Conservation (phyloP, 2,888 invertebrate species). For the Limnephilus rhombicus region DNA sequence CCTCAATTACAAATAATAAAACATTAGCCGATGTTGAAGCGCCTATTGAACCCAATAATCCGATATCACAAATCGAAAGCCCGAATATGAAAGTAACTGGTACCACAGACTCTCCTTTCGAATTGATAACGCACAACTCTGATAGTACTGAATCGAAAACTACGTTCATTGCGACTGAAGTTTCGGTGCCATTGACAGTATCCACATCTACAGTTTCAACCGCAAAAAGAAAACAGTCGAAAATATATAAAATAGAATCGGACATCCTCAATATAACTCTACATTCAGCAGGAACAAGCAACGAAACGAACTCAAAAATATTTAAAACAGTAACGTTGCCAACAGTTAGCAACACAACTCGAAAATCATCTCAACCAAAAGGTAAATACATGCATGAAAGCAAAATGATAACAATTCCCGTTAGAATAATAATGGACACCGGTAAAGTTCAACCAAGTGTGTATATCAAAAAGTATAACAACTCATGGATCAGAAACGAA, state of each 20-base stretch:
- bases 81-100: conserved; percentile 58
- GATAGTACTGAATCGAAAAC: conserved; percentile 66
- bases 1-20: conserved; percentile 65
- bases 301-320: conserved; percentile 60
- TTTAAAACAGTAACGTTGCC: conserved; percentile 50
- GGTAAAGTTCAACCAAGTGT: conserved; percentile 50
- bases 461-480: conserved; percentile 37
- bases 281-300: conserved; percentile 60
- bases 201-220: conserved; percentile 67
- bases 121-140: conserved; percentile 53
- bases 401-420: conserved; percentile 62
- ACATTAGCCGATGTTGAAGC: conserved; percentile 51
- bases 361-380: conserved; percentile 47
- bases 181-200: conserved; percentile 63
- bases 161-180: conserved; percentile 65
- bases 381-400: conserved; percentile 53
- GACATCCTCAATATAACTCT: conserved; percentile 58
- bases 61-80: conserved; percentile 65
- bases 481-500: conserved; percentile 2
- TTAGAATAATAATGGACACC: conserved; percentile 59
- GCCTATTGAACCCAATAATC: conserved; percentile 30
- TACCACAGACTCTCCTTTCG: conserved; percentile 65
- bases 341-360: conserved; percentile 39
- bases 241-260: conserved; percentile 58
- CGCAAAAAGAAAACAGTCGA: conserved; percentile 60